These are phyloP conservation scores for Merops nubicus DNA, from an alignment of 2,113 vertebrate genomes.

Conservation along the genomic window DNA sequence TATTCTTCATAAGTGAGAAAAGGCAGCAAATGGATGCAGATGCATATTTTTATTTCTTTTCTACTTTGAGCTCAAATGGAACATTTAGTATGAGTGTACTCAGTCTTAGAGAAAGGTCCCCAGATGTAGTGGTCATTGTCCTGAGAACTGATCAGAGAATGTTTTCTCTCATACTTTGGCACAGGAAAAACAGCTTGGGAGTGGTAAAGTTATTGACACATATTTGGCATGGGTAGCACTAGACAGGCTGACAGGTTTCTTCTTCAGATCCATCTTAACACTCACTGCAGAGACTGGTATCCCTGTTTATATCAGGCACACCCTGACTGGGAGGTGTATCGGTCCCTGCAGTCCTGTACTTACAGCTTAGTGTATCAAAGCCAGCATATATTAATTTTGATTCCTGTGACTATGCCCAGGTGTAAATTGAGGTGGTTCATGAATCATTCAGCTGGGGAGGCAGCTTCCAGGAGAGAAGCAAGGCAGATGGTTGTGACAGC, in stretches of 20 bases:
- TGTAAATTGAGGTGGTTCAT: constrained; percentile 43
- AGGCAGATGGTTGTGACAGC: neutral
- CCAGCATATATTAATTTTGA: constrained; percentile 27
- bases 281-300: neutral
- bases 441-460: constrained; percentile 35
- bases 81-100: neutral
- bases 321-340: neutral
- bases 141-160: neutral
- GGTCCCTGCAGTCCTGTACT: neutral
- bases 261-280: neutral
- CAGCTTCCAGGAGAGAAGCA: neutral
- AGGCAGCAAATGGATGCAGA: neutral
- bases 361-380: constrained; percentile 22
- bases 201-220: neutral
- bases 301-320: neutral
- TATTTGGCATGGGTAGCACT: neutral
- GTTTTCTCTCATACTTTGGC: neutral
- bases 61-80: neutral
- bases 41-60: neutral
- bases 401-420: neutral
- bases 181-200: neutral
- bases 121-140: neutral
- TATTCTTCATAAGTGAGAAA: neutral
- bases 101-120: neutral
- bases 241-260: neutral